Base-by-base conservation (phyloP, 1,140 invertebrate genomes). In the Diorhabda sublineata region DNA sequence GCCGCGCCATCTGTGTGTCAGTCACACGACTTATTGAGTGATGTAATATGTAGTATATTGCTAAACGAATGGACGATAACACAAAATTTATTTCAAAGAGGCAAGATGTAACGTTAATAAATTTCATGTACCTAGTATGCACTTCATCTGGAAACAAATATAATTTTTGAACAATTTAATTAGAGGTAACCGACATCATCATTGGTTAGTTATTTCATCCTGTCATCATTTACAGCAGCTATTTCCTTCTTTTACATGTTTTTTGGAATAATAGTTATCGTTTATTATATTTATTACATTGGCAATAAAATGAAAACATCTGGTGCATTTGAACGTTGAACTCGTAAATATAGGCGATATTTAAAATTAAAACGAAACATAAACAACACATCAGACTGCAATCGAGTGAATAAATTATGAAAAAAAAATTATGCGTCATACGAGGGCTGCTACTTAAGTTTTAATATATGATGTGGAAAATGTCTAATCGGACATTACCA, bases 321-420 rank as follows among this genome's bases (percentile, higher is more conserved):
- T 62, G 61, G 61, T 44, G 43, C 43, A 43, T 62, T 41, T 41
- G 43, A 62, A 44, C 42, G 11, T 62, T 43, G 42, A 7, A 42
- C 61, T 62, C 61, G 43, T 62, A 62, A 62, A 62, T 62, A 62
- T 9, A 9, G 5, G 61, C 43, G n/a, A 62, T 9, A 62, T 43
- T 62, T 43, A n/a, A 44, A 62, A 62, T 62, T 62, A 62, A 42
- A n/a, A 62, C 41, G 41, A 42, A 62, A n/a, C 11, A 62, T 62
- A 62, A 62, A 62, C 41, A 62, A 9, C 43, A 26, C 26, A 43
- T n/a, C 61, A 62, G 42, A 62, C 61, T 43, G 11, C 7, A 7
- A 4, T 4, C 59, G 59, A 9, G 41, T 60, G 11, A 5, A 60
- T 42, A 9, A 41, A n/a, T 8, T 41, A 41, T 26, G 5, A 6